Percentiles rank a stretch among this genome's conserved stretches.
Conservation (phyloP, 2,888 invertebrate species). For the Dendrolimus houi region DNA sequence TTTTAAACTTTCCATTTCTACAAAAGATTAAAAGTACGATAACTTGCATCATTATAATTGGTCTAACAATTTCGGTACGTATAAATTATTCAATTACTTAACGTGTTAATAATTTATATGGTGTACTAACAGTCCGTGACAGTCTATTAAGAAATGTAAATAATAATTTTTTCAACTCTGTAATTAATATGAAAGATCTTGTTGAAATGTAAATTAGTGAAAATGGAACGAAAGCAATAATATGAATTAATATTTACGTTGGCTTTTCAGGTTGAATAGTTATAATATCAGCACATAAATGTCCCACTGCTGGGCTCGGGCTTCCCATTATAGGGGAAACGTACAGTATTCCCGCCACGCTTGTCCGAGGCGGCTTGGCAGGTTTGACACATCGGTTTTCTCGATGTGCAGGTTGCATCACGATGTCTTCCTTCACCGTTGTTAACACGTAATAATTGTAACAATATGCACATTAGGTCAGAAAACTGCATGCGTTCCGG, state of each 20-base stretch:
- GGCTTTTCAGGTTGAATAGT: too few species aligned
- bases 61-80: neutral
- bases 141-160: conserved; percentile 10
- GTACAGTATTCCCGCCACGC: too few species aligned
- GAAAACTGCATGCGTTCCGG: too few species aligned
- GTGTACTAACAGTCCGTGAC: conserved; percentile 33
- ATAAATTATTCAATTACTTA: conserved; percentile 34
- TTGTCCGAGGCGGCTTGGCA: too few species aligned
- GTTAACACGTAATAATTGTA: too few species aligned
- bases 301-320: too few species aligned
- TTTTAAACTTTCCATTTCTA: neutral
- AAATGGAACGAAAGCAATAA: neutral
- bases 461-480: too few species aligned
- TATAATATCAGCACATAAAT: too few species aligned
- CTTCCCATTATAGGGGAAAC: too few species aligned
- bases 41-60: neutral
- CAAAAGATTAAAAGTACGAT: neutral
- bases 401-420: too few species aligned
- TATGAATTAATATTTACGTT: neutral
- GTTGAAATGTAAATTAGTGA: neutral
- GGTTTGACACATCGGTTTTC: too few species aligned
- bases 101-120: conserved; percentile 28
- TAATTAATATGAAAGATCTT: neutral
- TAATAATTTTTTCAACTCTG: conserved; percentile 1
- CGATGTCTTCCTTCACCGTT: too few species aligned